Evolutionary conservation across 2,113 vertebrate species (phyloP), one percentile per base, ranked within the genome.

Genomic region (Galeopterus variegatus): DNA sequence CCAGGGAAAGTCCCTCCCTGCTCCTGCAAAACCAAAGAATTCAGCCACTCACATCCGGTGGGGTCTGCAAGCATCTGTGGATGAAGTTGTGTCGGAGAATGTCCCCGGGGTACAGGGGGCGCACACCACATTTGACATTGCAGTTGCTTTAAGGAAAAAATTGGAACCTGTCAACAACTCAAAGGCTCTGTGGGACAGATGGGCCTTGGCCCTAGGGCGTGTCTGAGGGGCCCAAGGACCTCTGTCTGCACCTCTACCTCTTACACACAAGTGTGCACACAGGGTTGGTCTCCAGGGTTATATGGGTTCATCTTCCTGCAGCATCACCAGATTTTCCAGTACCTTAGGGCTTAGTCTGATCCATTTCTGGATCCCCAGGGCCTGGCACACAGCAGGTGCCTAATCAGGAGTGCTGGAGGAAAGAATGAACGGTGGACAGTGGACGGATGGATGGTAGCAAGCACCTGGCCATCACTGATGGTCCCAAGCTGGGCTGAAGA

Each of bases 41-140:
- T 21, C 80, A 91, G 54, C 52, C n/a, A 92, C 98, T 98, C 93
- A 99, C 98, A 0, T 65, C 33, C 56, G 97, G 13, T 99, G 98
- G 17, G 94, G 98, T 15, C 2, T 93, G 90, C 99, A 99, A 58
- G 23, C 31, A 65, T 98, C 98, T 4, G 28, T 88, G 28, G 98
- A 97, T 1, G 98, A 99, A 0, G 93, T 76, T 1, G 95, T 97
- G 56, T 64, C 36, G 3, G 98, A 99, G 97, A 99, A 99, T 0
- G 97, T 99, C 52, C 98, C 98, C 0, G 84, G 94, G 82, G 73
- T 76, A 58, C 98, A 98, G 45, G 97, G 73, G 1, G 73, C 36
- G 0, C 99, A 99, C 1, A 73, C 8, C 23, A 98, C 98, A 0
- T 99, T 48, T 0, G 73, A 97, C 3, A 8, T 95, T 0, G 73